These are phyloP conservation scores for Lepidotrigona ventralis DNA, from an alignment of 1,140 invertebrate species.

Conservation along the genomic window DNA sequence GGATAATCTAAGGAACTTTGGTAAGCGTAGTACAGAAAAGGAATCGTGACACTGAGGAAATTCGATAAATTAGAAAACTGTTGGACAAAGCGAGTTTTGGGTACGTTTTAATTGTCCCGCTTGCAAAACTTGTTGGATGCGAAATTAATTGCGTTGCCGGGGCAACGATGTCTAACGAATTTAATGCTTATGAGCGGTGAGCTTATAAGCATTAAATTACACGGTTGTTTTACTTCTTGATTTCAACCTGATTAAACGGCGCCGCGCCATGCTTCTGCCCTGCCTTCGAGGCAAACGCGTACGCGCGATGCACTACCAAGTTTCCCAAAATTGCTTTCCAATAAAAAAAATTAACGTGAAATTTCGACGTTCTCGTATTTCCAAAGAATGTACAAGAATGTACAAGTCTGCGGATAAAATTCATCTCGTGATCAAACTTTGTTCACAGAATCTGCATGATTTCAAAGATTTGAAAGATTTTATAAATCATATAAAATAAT, in stretches of 20 bases:
- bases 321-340: constrained; percentile 21
- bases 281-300: not conserved
- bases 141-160: constrained; percentile 50
- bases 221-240: constrained; percentile 55
- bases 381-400: not conserved
- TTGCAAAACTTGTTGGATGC: constrained; percentile 23
- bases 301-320: not conserved
- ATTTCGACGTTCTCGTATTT: not conserved
- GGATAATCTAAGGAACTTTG: not conserved
- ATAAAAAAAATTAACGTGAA: not conserved
- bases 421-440: not conserved
- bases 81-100: not conserved
- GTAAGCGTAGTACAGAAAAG: not conserved
- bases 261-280: not conserved
- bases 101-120: constrained; percentile 10
- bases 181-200: constrained; percentile 32
- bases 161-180: constrained; percentile 41
- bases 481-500: not conserved
- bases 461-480: not conserved
- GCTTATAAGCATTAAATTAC: constrained; percentile 36
- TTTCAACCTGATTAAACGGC: constrained; percentile 52
- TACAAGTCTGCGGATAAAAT: not conserved
- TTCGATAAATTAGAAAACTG: constrained; percentile 12
- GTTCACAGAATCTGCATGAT: not conserved
- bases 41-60: not conserved